A percentile compares a stretch with the other conserved stretches of the same genome.
Conservation (phyloP, 2,113 vertebrate genomes). For the Lanius ludovicianus region DNA sequence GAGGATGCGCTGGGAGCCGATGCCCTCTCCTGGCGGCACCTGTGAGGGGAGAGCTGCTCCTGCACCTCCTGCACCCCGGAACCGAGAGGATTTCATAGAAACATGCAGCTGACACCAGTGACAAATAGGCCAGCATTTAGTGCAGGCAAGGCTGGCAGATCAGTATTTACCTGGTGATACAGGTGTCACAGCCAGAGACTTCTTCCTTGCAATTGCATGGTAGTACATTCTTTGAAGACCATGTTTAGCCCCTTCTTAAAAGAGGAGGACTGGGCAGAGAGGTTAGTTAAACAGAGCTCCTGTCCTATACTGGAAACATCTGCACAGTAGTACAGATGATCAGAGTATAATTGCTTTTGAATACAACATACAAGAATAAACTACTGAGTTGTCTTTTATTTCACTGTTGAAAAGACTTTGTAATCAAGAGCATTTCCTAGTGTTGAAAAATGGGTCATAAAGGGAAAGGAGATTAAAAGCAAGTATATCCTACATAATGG, state of each 20-base stretch:
- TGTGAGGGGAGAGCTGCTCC: background rate
- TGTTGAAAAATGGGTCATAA: background rate
- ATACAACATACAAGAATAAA: background rate
- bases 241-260: background rate
- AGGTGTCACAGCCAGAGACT: background rate
- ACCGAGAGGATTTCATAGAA: background rate
- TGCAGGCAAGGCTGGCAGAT: background rate
- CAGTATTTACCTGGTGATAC: background rate
- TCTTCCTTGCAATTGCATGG: background rate
- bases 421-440: constrained; percentile 1
- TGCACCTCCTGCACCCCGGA: background rate
- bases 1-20: rapidly evolving
- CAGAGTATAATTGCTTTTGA: background rate
- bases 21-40: background rate
- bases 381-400: background rate
- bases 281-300: background rate
- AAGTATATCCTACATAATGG: background rate
- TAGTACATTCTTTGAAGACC: background rate
- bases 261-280: background rate
- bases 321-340: background rate
- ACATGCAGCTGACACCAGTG: background rate
- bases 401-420: background rate
- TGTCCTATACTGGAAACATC: background rate
- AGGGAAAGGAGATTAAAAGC: background rate
- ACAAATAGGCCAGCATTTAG: background rate